A percentile compares a stretch with the other conserved stretches of the same genome.
Conservation (phyloP, 2,113 vertebrate species). For the Calyptomena viridis region DNA sequence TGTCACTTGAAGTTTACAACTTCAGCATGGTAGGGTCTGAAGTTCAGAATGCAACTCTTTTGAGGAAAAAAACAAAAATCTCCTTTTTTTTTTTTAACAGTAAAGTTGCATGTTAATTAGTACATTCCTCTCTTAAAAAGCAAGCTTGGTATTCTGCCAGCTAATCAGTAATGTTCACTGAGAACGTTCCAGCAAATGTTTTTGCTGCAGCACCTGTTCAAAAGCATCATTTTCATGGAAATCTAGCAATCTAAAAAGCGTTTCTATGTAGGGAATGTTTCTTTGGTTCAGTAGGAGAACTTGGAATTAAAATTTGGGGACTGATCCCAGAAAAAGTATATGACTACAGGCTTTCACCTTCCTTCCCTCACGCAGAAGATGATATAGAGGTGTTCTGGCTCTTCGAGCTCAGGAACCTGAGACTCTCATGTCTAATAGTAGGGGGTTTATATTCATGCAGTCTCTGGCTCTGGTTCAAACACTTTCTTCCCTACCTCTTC, state of each 20-base stretch:
- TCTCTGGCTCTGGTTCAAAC: neutral
- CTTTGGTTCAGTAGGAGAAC: neutral
- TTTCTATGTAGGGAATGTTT: neutral
- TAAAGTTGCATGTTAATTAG: neutral
- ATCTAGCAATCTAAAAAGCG: neutral
- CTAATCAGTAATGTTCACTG: neutral
- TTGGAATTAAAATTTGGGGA: neutral
- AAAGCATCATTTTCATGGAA: neutral
- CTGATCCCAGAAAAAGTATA: neutral
- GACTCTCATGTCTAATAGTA: neutral
- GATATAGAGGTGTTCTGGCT: neutral
- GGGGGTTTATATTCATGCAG: fast-evolving
- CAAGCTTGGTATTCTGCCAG: slow-evolving; percentile 8
- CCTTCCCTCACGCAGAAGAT: neutral
- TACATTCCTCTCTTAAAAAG: neutral
- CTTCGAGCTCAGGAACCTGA: neutral
- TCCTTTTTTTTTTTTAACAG: neutral
- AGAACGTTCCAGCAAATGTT: neutral
- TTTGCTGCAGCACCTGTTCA: neutral
- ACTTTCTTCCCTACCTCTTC: neutral
- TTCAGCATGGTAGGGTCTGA: neutral
- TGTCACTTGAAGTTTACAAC: neutral
- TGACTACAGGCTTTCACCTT: neutral
- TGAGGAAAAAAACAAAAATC: no score
- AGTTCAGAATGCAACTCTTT: neutral